phyloP scores from a whole-genome alignment of 2,888 invertebrate genomes.

The Phalera bucephala region DNA sequence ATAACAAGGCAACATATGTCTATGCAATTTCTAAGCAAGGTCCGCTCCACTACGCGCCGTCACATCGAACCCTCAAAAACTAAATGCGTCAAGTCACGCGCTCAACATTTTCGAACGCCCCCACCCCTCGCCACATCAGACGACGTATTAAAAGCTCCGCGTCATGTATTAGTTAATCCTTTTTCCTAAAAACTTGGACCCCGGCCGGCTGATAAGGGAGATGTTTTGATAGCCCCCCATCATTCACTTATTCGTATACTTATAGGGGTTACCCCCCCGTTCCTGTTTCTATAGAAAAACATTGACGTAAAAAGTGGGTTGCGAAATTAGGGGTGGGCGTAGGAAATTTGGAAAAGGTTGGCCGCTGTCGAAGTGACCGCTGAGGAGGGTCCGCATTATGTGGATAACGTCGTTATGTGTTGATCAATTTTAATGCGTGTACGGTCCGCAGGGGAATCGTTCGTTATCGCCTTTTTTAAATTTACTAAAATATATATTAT shows the following conservation, averaged over 20 bases:
- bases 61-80: neutral
- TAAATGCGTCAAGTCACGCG: slow-evolving; percentile 23
- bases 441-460: slow-evolving; percentile 35
- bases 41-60: neutral
- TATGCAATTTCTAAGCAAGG: too few relatives aligned
- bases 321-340: slow-evolving; percentile 56
- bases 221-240: slow-evolving; percentile 80
- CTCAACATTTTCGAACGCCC: slow-evolving; percentile 27
- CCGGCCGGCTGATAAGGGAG: slow-evolving; percentile 69
- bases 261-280: slow-evolving; percentile 35
- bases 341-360: slow-evolving; percentile 65
- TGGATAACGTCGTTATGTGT: slow-evolving; percentile 81
- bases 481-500: too few relatives aligned
- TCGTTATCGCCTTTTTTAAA: slow-evolving; percentile 4
- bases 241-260: slow-evolving; percentile 69
- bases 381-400: slow-evolving; percentile 80
- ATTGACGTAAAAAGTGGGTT: slow-evolving; percentile 82
- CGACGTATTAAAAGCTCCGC: slow-evolving; percentile 53
- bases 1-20: too few relatives aligned
- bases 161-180: slow-evolving; percentile 68
- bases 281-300: slow-evolving; percentile 77
- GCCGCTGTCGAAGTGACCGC: slow-evolving; percentile 82
- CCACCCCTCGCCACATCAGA: slow-evolving; percentile 30
- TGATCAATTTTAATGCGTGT: slow-evolving; percentile 80
- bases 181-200: slow-evolving; percentile 71